phyloP scores from a whole-genome alignment of 2,113 vertebrate genomes.

The Falco punctatus region DNA sequence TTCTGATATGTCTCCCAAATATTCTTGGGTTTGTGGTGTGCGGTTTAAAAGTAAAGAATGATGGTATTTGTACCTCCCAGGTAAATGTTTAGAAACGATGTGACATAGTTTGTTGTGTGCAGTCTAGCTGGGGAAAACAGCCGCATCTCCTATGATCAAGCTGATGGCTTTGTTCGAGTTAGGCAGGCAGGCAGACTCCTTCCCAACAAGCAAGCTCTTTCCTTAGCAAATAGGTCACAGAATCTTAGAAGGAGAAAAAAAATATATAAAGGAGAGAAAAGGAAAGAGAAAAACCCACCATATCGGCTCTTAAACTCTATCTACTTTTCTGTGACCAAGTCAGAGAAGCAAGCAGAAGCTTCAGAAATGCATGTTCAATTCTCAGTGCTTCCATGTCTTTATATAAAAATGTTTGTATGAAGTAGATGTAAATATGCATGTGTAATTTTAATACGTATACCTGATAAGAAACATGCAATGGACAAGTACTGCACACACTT shows the following conservation, averaged over 20 bases:
- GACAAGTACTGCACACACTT: too few relatives aligned
- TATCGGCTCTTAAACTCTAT: neutral
- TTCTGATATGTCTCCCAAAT: neutral
- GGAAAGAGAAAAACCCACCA: neutral
- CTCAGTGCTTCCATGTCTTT: neutral
- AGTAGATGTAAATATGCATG: fast-evolving
- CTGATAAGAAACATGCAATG: neutral
- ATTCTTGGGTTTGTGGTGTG: neutral
- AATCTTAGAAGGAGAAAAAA: neutral
- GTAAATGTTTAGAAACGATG: neutral
- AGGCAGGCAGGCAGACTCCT: neutral
- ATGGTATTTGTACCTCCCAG: neutral
- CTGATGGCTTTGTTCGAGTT: neutral
- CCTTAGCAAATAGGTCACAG: neutral
- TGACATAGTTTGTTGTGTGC: neutral
- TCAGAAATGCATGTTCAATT: neutral
- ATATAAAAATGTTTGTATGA: neutral
- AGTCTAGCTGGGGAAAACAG: neutral
- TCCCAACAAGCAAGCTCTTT: neutral
- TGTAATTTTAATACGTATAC: neutral
- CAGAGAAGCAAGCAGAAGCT: neutral
- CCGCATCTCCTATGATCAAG: neutral
- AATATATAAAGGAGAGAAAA: neutral
- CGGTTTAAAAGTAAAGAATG: neutral
- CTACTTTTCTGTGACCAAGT: neutral